These are phyloP conservation scores for Yoshiicerus persimilis DNA, from an alignment of 1,140 invertebrate genomes.

Conservation along the genomic window DNA sequence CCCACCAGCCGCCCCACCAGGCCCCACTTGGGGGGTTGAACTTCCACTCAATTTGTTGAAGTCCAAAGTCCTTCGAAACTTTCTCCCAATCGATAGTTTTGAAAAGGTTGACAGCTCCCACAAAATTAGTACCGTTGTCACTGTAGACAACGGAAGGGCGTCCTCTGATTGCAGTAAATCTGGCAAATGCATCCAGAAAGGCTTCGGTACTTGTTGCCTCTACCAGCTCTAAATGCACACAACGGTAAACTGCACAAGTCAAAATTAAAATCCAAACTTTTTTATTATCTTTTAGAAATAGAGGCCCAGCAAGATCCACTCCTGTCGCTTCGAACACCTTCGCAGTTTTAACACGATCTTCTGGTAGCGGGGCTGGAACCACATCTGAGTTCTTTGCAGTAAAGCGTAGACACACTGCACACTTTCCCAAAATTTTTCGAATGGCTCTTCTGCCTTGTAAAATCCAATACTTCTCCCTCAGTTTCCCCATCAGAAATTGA, in stretches of 20 bases:
- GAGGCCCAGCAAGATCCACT: no score
- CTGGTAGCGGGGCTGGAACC: slow-evolving; percentile 40
- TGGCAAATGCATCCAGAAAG: slow-evolving; percentile 43
- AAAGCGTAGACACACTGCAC: neutral
- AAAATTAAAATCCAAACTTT: slow-evolving; percentile 50
- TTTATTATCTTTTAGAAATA: slow-evolving; percentile 26
- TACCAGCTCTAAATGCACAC: slow-evolving; percentile 50
- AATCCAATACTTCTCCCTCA: neutral
- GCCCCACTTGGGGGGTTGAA: neutral
- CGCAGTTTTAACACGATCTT: slow-evolving; percentile 48
- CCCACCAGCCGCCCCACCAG: neutral
- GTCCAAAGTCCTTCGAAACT: slow-evolving; percentile 21
- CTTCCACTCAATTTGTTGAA: neutral
- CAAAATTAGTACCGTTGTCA: slow-evolving; percentile 53
- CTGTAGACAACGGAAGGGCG: no score
- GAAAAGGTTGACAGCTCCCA: slow-evolving; percentile 44
- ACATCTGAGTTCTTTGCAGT: neutral
- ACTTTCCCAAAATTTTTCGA: neutral
- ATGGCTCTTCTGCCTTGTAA: neutral
- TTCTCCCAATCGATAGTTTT: slow-evolving; percentile 38
- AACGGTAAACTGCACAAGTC: slow-evolving; percentile 51
- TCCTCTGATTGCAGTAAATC: slow-evolving; percentile 47
- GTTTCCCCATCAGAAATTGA: neutral
- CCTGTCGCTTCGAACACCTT: slow-evolving; percentile 35
- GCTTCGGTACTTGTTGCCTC: slow-evolving; percentile 43